Percentiles rank a stretch among this genome's conserved stretches.
These are phyloP conservation scores for Campaea margaritaria DNA, from an alignment of 2,888 invertebrate species.

Conservation along the genomic window DNA sequence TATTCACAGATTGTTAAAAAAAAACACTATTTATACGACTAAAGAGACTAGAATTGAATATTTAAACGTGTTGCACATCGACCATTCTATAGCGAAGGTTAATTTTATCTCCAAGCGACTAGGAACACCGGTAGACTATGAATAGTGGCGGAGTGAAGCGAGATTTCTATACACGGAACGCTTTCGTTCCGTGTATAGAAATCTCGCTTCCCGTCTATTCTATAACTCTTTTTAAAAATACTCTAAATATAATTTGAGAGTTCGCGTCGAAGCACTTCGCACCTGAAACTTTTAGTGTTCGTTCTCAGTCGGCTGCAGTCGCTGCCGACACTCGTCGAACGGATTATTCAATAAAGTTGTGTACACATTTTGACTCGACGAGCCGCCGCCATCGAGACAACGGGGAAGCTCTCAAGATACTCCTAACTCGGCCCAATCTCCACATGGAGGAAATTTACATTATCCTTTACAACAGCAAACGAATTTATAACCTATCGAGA, in stretches of 20 bases:
- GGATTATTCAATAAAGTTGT: slow-evolving; percentile 60
- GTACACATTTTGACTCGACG: slow-evolving; percentile 54
- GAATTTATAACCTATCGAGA: slow-evolving; percentile 27
- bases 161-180: background rate
- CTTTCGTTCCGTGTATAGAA: background rate
- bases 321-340: slow-evolving; percentile 35
- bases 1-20: too few species aligned
- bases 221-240: slow-evolving; percentile 15
- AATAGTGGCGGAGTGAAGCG: slow-evolving; percentile 1
- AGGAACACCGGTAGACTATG: slow-evolving; percentile 11
- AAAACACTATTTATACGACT: too few species aligned
- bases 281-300: slow-evolving; percentile 38
- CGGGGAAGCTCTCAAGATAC: slow-evolving; percentile 39
- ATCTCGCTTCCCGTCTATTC: background rate
- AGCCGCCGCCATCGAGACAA: slow-evolving; percentile 45
- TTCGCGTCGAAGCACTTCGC: slow-evolving; percentile 11
- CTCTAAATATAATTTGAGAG: slow-evolving; percentile 32
- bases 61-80: too few species aligned
- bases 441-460: slow-evolving; percentile 24
- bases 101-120: background rate
- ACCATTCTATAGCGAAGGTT: background rate
- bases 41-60: too few species aligned
- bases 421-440: slow-evolving; percentile 16
- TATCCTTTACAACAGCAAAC: slow-evolving; percentile 31
- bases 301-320: slow-evolving; percentile 27